These are phyloP conservation scores for Drosophila mimica DNA, from an alignment of 2,888 invertebrate species.

Conservation along the genomic window DNA sequence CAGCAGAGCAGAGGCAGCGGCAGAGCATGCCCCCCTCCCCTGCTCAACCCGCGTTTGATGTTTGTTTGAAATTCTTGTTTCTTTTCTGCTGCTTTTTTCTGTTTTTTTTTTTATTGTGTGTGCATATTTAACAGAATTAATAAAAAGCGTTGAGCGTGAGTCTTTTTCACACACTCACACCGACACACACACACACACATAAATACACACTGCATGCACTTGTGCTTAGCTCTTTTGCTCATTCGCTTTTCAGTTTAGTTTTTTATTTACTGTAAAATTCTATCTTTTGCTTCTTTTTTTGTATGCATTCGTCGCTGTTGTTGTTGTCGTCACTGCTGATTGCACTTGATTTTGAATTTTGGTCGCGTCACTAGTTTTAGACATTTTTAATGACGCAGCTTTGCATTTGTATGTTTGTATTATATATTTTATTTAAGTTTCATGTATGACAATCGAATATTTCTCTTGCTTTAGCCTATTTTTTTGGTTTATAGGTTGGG, in stretches of 20 bases:
- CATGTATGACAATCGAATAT: conserved; percentile 16
- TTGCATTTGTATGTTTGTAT: conserved; percentile 23
- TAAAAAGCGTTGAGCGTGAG: conserved; percentile 61
- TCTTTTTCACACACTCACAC: conserved; percentile 57
- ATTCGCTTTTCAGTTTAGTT: conserved; percentile 28
- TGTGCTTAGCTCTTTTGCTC: conserved; percentile 39
- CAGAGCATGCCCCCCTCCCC: background rate
- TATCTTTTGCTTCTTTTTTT: conserved; percentile 13
- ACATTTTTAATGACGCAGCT: conserved; percentile 11
- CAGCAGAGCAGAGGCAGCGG: conserved; percentile 19
- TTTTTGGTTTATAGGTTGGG: background rate
- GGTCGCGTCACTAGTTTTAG: conserved; percentile 15
- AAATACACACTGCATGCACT: conserved; percentile 40
- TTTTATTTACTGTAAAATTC: conserved; percentile 49
- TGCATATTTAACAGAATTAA: conserved; percentile 65
- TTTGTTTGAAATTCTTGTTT: conserved; percentile 67
- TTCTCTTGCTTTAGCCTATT: conserved; percentile 3
- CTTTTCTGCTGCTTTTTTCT: conserved; percentile 18
- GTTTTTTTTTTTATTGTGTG: conserved; percentile 31
- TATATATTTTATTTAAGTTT: conserved; percentile 21
- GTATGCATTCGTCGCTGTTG: conserved; percentile 37
- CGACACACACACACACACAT: conserved; percentile 15
- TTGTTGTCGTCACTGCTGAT: conserved; percentile 30
- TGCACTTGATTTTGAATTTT: conserved; percentile 54
- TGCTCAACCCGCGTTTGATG: conserved; percentile 42